Percentiles rank a stretch among this genome's conserved stretches.
Evolutionary conservation across 2,113 vertebrate species (phyloP).

Genomic region (Chaetodon auriga): DNA sequence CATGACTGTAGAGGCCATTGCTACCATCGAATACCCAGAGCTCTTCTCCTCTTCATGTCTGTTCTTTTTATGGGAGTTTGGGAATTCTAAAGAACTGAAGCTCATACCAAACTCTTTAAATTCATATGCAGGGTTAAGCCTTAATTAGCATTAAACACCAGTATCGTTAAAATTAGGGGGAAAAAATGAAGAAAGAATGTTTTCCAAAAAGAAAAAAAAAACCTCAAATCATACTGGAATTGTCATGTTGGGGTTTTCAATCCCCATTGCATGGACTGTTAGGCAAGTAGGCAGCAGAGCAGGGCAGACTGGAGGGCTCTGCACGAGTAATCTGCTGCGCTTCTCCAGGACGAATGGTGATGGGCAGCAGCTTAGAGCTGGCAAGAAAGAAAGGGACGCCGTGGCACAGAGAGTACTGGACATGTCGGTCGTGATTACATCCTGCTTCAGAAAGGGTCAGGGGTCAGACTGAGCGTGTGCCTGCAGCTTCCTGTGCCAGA

Average conservation of each 20-base stretch:
- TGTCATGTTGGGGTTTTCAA: slow-evolving; percentile 26
- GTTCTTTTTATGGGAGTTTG: background rate
- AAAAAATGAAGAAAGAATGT: background rate
- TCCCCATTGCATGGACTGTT: slow-evolving; percentile 18
- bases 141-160: slow-evolving; percentile 1
- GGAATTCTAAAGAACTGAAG: background rate
- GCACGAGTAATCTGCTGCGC: slow-evolving; percentile 45
- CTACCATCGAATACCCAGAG: background rate
- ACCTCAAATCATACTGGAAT: background rate
- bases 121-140: background rate
- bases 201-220: background rate
- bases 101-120: background rate
- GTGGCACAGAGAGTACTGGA: slow-evolving; percentile 63
- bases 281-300: slow-evolving; percentile 37
- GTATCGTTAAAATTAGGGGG: background rate
- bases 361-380: slow-evolving; percentile 58
- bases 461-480: slow-evolving; percentile 58
- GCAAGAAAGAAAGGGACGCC: slow-evolving; percentile 27
- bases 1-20: background rate
- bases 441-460: slow-evolving; percentile 58
- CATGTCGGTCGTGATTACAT: slow-evolving; percentile 70
- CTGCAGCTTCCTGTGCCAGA: slow-evolving; percentile 30
- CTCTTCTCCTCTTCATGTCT: background rate
- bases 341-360: slow-evolving; percentile 50
- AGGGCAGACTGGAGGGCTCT: slow-evolving; percentile 36